Percentiles rank a stretch among this genome's conserved stretches.
phyloP scores from a whole-genome alignment of 53 echinoderm and acorn worm genomes.

The Mesocentrotus franciscanus region DNA sequence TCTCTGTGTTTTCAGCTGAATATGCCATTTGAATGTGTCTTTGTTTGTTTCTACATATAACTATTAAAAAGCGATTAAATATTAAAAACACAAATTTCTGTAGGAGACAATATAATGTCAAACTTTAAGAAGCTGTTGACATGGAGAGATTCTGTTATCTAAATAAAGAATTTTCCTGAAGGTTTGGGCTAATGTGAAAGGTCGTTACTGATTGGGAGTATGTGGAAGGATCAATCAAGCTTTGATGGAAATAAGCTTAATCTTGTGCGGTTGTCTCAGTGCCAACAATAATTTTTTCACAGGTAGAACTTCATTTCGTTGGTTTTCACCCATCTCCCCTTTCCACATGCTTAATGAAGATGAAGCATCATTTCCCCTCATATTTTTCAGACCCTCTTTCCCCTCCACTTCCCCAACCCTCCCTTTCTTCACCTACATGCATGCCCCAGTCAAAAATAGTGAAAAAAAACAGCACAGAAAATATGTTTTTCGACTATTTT shows the following conservation, averaged over 20 bases:
- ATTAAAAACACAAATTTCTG: too few relatives aligned
- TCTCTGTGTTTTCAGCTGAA: too few relatives aligned
- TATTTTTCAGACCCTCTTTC: background rate
- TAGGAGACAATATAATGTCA: too few relatives aligned
- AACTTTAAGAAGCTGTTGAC: too few relatives aligned
- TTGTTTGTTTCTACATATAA: too few relatives aligned
- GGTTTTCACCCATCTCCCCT: background rate
- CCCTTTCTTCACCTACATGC: background rate
- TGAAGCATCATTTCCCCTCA: background rate
- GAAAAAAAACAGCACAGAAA: too few relatives aligned
- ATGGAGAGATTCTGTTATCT: background rate
- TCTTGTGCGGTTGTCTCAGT: slow-evolving; percentile 12
- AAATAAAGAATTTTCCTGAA: background rate
- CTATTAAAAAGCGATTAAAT: too few relatives aligned
- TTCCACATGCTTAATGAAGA: background rate
- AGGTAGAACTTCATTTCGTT: background rate
- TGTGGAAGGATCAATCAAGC: slow-evolving; percentile 6
- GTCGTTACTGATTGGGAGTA: background rate
- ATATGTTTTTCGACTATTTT: too few relatives aligned
- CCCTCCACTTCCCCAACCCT: background rate
- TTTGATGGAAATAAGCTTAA: background rate
- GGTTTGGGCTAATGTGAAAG: background rate
- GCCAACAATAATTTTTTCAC: background rate
- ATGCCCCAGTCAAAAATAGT: too few relatives aligned
- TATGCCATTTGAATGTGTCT: too few relatives aligned